Evolutionary conservation across 2,113 vertebrate genomes (phyloP), one percentile per base, ranked within the genome.

Genomic region (Pteruthius melanotis): DNA sequence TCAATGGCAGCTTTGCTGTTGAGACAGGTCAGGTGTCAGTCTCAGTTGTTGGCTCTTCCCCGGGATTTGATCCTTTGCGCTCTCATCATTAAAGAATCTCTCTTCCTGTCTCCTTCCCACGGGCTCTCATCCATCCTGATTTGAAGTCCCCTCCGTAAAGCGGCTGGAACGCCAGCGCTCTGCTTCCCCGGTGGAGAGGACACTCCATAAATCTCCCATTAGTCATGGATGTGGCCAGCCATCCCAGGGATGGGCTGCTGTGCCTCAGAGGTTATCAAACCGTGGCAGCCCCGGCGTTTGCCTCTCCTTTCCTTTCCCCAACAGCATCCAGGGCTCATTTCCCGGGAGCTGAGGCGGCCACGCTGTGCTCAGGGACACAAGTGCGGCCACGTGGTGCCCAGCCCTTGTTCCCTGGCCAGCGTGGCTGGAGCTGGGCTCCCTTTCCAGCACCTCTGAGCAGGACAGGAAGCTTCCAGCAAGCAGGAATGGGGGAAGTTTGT

Each of bases 171-270:
- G 35, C 88, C 31, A 18, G 92, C 54, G 42, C 94, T 92, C 33
- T n/a, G 45, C 94, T 97, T 90, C 89, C 77, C 92, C 87, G 64
- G 95, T 39, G 2, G 86, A 90, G 96, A 89, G 93, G 89, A 89
- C 95, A 96, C 94, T 95, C 91, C 93, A 96, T 96, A 95, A 96
- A 97, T 96, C 94, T 95, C 54, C 78, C 95, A 95, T 96, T 97
- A 96, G 95, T 91, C 94, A 95, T 94, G 94, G 94, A 54, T 63
- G 86, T 93, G 96, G 47, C 1, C 9, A 87, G 86, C 81, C 68
- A 59, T 90, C 70, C 68, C 93, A 78, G 84, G 93, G 93, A 92
- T 59, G 86, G 96, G 93, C 93, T 90, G 94, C 94, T 78, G 87
- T 89, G 93, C 82, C 95, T 97, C 94, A 86, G 94, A 92, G 93